These are phyloP conservation scores for Bubo blakistoni DNA, from an alignment of 2,113 vertebrate genomes.

Conservation along the genomic window DNA sequence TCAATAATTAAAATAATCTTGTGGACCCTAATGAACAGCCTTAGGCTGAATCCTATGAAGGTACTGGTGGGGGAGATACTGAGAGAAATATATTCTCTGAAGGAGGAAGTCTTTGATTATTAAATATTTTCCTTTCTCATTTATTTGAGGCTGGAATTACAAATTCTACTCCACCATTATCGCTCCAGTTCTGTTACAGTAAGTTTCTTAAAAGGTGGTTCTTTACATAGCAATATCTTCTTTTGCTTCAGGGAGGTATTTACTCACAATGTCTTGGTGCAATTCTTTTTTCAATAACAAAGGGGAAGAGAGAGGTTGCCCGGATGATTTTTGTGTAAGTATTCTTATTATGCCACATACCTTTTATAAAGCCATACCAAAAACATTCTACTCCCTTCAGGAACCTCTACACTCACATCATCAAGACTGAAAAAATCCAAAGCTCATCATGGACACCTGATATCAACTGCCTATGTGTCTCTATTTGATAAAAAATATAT, in stretches of 20 bases:
- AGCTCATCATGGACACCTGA: not conserved
- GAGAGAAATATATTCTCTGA: not conserved
- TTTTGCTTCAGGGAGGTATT: not conserved
- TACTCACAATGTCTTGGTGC: not conserved
- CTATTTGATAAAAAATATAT: not conserved
- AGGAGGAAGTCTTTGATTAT: not conserved
- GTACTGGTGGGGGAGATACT: not conserved
- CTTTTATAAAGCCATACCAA: not conserved
- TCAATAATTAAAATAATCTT: not conserved
- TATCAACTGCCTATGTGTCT: not conserved
- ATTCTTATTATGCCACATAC: not conserved
- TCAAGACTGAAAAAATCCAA: not conserved
- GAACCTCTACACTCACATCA: not conserved
- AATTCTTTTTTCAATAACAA: not conserved
- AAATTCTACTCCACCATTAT: not conserved
- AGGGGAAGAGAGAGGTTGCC: not conserved
- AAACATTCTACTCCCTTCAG: not conserved
- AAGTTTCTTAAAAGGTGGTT: not conserved
- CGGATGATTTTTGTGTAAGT: not conserved
- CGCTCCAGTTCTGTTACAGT: not conserved
- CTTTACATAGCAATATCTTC: not conserved
- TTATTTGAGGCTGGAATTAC: not conserved
- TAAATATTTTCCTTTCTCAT: not conserved
- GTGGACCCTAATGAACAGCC: not conserved
- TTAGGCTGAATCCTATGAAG: not conserved